phyloP scores from a whole-genome alignment of 2,797 vertebrate genomes.

The Poeciliopsis paucimaculata region DNA sequence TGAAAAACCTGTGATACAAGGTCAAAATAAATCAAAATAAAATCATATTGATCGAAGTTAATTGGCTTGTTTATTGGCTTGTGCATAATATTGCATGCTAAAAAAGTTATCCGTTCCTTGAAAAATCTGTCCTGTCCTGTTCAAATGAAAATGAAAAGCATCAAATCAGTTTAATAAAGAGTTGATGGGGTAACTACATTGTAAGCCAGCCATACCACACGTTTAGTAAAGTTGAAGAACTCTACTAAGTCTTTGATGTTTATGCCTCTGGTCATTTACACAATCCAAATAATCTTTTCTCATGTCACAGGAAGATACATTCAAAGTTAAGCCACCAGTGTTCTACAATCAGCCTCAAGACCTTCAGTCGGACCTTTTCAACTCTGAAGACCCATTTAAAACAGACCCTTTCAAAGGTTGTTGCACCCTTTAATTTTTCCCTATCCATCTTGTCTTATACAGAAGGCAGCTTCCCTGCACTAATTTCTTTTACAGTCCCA shows the following conservation, averaged over 20 bases:
- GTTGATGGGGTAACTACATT: background rate
- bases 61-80: background rate
- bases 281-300: background rate
- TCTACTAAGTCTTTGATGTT: background rate
- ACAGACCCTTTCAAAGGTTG: constrained; percentile 94
- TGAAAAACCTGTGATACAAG: background rate
- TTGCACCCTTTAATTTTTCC: constrained; percentile 57
- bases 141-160: background rate
- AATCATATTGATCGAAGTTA: background rate
- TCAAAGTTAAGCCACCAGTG: constrained; percentile 89
- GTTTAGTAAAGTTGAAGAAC: background rate
- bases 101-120: background rate
- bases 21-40: background rate
- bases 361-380: constrained; percentile 91
- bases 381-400: constrained; percentile 95
- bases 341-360: constrained; percentile 88
- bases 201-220: background rate
- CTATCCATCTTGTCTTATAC: background rate
- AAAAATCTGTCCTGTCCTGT: background rate
- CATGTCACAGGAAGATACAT: constrained; percentile 88
- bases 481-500: background rate
- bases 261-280: background rate
- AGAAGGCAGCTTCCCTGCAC: background rate
- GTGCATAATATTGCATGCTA: background rate
- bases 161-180: background rate